Evolutionary conservation across 2,888 invertebrate genomes (phyloP), one percentile per base, ranked within the genome.

Genomic region (Lepidochrysops patricia): DNA sequence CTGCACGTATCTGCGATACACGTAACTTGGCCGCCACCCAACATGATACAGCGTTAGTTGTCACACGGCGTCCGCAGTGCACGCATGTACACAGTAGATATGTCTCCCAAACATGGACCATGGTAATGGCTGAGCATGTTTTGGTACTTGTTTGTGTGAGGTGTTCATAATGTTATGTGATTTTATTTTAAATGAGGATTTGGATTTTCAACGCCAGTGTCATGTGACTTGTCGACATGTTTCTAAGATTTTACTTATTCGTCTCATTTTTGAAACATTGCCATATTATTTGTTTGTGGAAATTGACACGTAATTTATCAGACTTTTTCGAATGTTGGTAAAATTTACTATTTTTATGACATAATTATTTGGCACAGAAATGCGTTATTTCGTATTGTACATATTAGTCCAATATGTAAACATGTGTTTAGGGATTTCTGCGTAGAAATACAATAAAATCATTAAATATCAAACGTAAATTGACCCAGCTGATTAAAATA

Each of bases 81-180:
- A 7, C 52, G 4, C 26, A 27, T 23, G 52, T 27, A 26, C n/a
- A 15, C n/a, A 12, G 26, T 4, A 7, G 77, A 65, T 78, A 80
- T 74, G 74, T 72, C 72, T 74, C 77, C 80, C 80, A 82, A 70
- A 72, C 70, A 87, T 86, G 87, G 84, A 85, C 84, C 70, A 72
- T 75, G 75, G 74, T 75, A 75, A 74, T 64, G 64, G 63, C 58
- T 49, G 58, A 15, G 70, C 70, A 70, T 72, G 71, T 73, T 75
- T 77, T 76, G 77, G 75, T 68, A 68, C 72, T 71, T 70, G 60
- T 65, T 63, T 62, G 67, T 65, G 70, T 76, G 74, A 74, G 76
- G 71, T 71, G 58, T 13, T 29, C 57, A 19, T 61, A 62, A 64
- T 70, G 72, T 66, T 70, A 67, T 72, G 64, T 69, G 68, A 71